These are phyloP conservation scores for Chondrilla cf. caribensis DNA, from an alignment of 37 sponge, comb jelly and placozoan species.

Conservation along the genomic window DNA sequence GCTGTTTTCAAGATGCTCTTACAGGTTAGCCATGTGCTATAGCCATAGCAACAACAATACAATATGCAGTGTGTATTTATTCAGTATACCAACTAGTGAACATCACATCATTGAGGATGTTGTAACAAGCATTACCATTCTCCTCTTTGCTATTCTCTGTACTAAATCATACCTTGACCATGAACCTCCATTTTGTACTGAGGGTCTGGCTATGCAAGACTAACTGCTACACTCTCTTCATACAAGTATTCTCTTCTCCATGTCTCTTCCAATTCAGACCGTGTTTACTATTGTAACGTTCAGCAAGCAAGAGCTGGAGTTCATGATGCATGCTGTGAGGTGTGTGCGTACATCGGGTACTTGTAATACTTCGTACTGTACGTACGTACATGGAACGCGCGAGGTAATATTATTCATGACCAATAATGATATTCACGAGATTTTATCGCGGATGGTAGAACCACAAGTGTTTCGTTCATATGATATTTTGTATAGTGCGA, in stretches of 20 bases:
- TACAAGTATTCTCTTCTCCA: too few species aligned
- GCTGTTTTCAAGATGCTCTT: constrained; percentile 97
- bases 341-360: constrained; percentile 23
- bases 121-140: background rate
- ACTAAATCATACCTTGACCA: too few species aligned
- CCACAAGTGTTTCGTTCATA: constrained; percentile 2
- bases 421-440: background rate
- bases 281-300: constrained; percentile 82
- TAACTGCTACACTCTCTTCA: too few species aligned
- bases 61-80: background rate
- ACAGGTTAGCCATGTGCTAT: constrained; percentile 70
- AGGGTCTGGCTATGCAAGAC: too few species aligned
- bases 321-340: constrained; percentile 60
- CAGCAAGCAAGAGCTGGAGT: constrained; percentile 76
- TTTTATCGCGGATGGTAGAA: background rate
- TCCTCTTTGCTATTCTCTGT: background rate
- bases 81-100: background rate
- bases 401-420: too few species aligned
- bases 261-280: constrained; percentile 39
- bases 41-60: background rate
- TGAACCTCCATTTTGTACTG: too few species aligned
- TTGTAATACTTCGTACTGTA: too few species aligned
- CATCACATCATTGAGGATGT: too few species aligned
- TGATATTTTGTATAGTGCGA: background rate
- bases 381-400: too few species aligned